These are phyloP conservation scores for Metopolophium dirhodum DNA, from an alignment of 1,140 invertebrate species.

Conservation along the genomic window DNA sequence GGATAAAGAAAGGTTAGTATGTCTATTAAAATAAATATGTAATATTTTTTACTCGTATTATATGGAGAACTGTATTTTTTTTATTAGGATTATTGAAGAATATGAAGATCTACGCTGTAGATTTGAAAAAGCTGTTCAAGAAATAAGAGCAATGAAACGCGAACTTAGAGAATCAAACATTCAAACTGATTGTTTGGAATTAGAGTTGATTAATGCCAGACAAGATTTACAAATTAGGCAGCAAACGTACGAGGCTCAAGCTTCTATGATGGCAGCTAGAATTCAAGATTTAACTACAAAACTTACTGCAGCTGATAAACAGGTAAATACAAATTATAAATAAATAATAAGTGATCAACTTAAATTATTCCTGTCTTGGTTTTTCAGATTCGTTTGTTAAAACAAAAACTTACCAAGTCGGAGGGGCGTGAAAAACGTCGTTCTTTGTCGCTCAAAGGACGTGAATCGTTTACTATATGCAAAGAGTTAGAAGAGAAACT, in stretches of 20 bases:
- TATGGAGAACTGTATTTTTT: conserved; percentile 52
- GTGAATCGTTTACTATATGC: conserved; percentile 77
- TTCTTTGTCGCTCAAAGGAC: conserved; percentile 80
- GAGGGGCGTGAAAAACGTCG: conserved; percentile 80
- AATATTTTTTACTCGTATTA: neutral
- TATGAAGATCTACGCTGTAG: conserved; percentile 76
- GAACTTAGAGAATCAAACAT: conserved; percentile 81
- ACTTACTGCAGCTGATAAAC: conserved; percentile 80
- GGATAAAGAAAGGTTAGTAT: conserved; percentile 71
- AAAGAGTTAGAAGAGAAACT: conserved; percentile 85
- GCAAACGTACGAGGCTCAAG: conserved; percentile 75
- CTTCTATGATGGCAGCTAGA: conserved; percentile 80
- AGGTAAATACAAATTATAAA: conserved; percentile 62
- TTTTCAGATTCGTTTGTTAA: conserved; percentile 70
- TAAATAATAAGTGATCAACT: neutral
- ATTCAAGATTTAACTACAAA: conserved; percentile 85
- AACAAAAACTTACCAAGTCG: conserved; percentile 79
- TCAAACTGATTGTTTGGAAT: conserved; percentile 79
- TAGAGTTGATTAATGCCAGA: conserved; percentile 75
- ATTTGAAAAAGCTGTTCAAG: conserved; percentile 81
- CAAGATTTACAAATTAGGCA: conserved; percentile 75
- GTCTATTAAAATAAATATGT: neutral
- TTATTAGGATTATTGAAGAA: conserved; percentile 74
- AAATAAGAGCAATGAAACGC: conserved; percentile 81
- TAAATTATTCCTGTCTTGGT: neutral